phyloP scores from a whole-genome alignment of 1,140 invertebrate genomes.

The Portunus trituberculatus region DNA sequence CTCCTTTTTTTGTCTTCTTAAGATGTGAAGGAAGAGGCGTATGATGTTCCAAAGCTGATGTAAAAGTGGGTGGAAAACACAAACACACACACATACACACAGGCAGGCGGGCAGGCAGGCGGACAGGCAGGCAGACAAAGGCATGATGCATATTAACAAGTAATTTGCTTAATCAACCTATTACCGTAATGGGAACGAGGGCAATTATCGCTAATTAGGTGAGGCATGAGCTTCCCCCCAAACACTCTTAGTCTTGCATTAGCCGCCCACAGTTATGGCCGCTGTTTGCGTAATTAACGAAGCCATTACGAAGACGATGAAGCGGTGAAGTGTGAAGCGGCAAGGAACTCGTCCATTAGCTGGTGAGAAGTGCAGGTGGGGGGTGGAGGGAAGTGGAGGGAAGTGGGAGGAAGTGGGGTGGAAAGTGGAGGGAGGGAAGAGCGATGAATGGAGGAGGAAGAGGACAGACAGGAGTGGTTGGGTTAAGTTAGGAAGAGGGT shows the following conservation, averaged over 20 bases:
- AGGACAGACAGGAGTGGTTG: not conserved
- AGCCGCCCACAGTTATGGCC: not conserved
- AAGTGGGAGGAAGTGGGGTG: not conserved
- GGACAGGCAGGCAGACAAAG: not conserved
- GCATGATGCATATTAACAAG: conserved; percentile 21
- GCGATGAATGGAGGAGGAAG: not conserved
- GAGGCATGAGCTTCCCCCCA: not conserved
- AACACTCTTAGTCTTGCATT: conserved; percentile 12
- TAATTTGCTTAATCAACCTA: conserved; percentile 24
- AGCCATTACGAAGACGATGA: conserved; percentile 21
- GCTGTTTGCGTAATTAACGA: conserved; percentile 11
- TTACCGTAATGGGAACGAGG: conserved; percentile 2
- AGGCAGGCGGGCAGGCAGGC: not conserved
- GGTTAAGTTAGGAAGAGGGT: not conserved
- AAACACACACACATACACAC: not conserved
- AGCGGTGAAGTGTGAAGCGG: conserved; percentile 27
- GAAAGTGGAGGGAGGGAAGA: no score
- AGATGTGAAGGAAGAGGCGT: no score
- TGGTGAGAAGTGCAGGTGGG: conserved; percentile 17
- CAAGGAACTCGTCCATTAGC: not conserved
- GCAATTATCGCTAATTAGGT: conserved; percentile 14
- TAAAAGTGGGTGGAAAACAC: not conserved
- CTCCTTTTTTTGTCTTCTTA: no score
- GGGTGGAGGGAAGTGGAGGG: not conserved
- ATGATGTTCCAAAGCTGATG: no score